These are phyloP conservation scores for Phthorimaea operculella DNA, from an alignment of 1,140 invertebrate species.

Conservation along the genomic window DNA sequence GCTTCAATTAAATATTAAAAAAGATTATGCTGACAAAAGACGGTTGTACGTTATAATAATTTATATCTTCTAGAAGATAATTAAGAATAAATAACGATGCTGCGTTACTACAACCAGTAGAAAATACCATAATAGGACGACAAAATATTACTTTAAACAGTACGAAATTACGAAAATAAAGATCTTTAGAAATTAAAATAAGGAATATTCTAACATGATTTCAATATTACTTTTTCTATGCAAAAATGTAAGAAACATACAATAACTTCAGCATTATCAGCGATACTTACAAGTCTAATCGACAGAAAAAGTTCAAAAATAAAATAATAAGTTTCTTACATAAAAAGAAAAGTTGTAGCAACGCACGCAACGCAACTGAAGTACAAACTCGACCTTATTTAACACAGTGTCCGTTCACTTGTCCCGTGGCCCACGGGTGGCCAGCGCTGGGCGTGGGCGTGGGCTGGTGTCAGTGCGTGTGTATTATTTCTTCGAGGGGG, in stretches of 20 bases:
- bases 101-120: no score
- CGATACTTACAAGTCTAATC: no score
- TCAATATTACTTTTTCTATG: no score
- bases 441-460: background rate
- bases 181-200: no score
- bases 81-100: background rate
- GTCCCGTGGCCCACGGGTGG: background rate
- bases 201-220: no score
- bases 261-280: no score
- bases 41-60: background rate
- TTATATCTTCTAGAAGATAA: slow-evolving; percentile 1
- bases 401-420: background rate
- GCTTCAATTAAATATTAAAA: background rate
- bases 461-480: background rate
- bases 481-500: slow-evolving; percentile 59
- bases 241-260: no score
- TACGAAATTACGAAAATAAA: no score
- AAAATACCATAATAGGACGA: no score
- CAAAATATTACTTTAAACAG: no score
- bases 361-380: background rate
- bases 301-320: background rate
- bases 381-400: background rate
- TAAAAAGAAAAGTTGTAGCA: background rate
- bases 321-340: background rate
- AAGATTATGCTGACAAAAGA: slow-evolving; percentile 4